Conservation (phyloP, 2,797 vertebrate species). For the Oceanodroma leucorhoa region DNA sequence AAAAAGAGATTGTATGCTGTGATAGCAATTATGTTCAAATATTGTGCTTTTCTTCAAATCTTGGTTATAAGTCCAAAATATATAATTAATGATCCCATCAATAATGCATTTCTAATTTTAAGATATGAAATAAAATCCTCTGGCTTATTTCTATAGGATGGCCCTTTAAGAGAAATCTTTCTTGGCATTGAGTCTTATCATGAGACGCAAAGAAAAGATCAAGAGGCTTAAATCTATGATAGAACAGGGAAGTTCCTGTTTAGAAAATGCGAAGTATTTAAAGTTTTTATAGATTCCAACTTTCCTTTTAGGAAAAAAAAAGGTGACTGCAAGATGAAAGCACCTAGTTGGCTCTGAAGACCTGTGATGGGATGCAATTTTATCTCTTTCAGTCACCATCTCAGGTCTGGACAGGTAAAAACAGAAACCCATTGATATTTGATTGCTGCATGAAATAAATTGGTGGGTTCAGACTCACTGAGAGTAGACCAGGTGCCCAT, state of each 20-base stretch:
- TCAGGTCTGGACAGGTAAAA: not conserved
- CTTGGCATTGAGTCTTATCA: slow-evolving; percentile 33
- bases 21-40: slow-evolving; percentile 35
- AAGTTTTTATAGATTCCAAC: slow-evolving; percentile 13
- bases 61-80: slow-evolving; percentile 61
- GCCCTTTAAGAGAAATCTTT: not conserved
- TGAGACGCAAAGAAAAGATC: not conserved
- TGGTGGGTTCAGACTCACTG: not conserved
- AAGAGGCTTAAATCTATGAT: slow-evolving; percentile 31
- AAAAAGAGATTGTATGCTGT: not conserved
- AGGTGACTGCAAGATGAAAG: not conserved
- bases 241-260: slow-evolving; percentile 32
- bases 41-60: slow-evolving; percentile 57
- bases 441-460: not conserved
- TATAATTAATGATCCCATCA: slow-evolving; percentile 74
- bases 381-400: not conserved
- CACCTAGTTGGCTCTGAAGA: not conserved
- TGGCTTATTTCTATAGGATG: slow-evolving; percentile 17
- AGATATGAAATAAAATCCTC: slow-evolving; percentile 44
- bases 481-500: not conserved
- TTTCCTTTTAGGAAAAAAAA: not conserved
- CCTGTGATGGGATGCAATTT: not conserved
- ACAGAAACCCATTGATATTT: not conserved
- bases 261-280: slow-evolving; percentile 26
- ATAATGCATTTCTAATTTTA: slow-evolving; percentile 78